phyloP scores from a whole-genome alignment of 2,797 vertebrate species.

The Tangara arthus region DNA sequence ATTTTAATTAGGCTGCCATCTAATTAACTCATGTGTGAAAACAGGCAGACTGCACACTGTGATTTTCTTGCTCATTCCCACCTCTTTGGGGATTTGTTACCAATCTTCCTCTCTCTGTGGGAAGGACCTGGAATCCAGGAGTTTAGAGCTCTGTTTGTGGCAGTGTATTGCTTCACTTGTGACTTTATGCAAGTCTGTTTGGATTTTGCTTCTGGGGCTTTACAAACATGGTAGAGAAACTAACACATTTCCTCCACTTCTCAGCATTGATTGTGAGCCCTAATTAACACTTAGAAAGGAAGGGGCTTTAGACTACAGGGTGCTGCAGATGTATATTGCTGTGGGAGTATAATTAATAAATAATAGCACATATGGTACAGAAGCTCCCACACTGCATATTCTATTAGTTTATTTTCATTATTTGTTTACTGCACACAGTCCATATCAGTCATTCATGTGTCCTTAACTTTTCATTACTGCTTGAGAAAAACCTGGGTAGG shows the following conservation, averaged over 20 bases:
- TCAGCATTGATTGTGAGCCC: not conserved
- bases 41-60: not conserved
- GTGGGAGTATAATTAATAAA: not conserved
- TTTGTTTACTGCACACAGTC: not conserved
- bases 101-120: not conserved
- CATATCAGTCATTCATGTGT: not conserved
- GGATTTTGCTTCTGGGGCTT: not conserved
- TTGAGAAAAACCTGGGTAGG: not conserved
- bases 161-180: not conserved
- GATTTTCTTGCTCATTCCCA: not conserved
- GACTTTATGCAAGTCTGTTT: not conserved
- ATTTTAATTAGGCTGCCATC: slow-evolving; percentile 16
- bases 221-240: fast-evolving
- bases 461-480: not conserved
- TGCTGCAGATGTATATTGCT: not conserved
- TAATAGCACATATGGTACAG: not conserved
- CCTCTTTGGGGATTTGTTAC: not conserved
- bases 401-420: not conserved
- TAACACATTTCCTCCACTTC: not conserved
- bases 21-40: not conserved
- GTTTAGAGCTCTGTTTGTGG: not conserved
- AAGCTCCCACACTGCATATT: not conserved
- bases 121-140: not conserved
- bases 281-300: slow-evolving; percentile 3
- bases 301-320: not conserved